Evolutionary conservation across 2,888 invertebrate genomes (phyloP), one percentile per base, ranked within the genome.

Genomic region (Drosophila testacea): DNA sequence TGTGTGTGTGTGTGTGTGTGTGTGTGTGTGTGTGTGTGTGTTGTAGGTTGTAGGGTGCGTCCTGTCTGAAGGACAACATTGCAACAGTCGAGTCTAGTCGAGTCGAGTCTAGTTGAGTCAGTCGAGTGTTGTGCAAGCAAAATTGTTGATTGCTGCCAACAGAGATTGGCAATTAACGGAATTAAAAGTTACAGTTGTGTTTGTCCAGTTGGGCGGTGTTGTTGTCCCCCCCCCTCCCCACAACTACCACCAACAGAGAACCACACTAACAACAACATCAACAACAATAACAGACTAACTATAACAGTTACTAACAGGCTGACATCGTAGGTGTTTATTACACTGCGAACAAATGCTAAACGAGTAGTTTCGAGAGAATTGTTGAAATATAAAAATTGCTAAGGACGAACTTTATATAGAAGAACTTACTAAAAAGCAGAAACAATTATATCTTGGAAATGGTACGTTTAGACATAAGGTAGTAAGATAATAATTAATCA

Each of bases 161-260:
- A 90, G 90, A 90, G 90, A 88, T 91, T 91, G 91, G 91, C 91
- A 92, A 92, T 92, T 92, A 92, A 91, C 88, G 85, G 89, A 91
- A 92, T 92, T 92, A 92, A 92, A 91, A 90, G 90, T 90, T 90
- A 89, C 90, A 88, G 84, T 86, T 85, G 77, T 87, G 83, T 83
- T 83, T 86, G 80, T 70, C 63, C 73, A 79, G 81, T 73, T 73
- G 47, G 44, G 34, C 36, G 54, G 42, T 13, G 66, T 41, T n/a
- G 39, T 42, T 16, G 39, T 10, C 13, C 34, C 30, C 5, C 16
- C 7, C 32, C 16, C 60, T 30, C 64, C 54, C 55, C 60, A 69
- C 59, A 7, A 13, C 16, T 7, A 22, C 27, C 41, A 52, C 11
- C 22, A 39, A 11, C 38, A 34, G 41, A 28, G 69, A 62, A 36